These are phyloP conservation scores for Sinodicranocentrus sp. DNA, from an alignment of 2,888 invertebrate species.

Conservation along the genomic window DNA sequence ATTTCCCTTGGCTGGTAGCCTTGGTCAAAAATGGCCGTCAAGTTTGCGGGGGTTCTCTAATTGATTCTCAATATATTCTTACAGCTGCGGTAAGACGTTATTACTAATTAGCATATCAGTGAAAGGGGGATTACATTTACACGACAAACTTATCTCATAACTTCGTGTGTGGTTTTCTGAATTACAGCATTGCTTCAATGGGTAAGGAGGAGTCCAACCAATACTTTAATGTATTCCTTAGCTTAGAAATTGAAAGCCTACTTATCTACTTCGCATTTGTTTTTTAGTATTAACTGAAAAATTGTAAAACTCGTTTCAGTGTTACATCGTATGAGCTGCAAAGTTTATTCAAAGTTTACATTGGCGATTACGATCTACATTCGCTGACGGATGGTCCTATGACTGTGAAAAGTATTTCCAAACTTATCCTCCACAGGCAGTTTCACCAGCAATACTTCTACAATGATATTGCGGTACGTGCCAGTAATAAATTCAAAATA, in stretches of 20 bases:
- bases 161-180: background rate
- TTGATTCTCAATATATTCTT: slow-evolving; percentile 75
- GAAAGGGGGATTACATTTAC: too few relatives aligned
- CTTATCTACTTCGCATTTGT: background rate
- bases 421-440: slow-evolving; percentile 84
- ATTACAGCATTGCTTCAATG: slow-evolving; percentile 76
- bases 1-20: slow-evolving; percentile 73
- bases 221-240: too few relatives aligned
- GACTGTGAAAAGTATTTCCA: slow-evolving; percentile 87
- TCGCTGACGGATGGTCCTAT: slow-evolving; percentile 87
- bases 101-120: background rate
- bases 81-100: slow-evolving; percentile 73
- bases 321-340: slow-evolving; percentile 21
- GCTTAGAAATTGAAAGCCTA: too few relatives aligned
- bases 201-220: slow-evolving; percentile 76
- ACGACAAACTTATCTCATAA: too few relatives aligned
- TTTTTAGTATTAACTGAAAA: background rate
- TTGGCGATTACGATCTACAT: slow-evolving; percentile 91
- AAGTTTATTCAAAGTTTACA: slow-evolving; percentile 83
- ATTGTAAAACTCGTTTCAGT: background rate
- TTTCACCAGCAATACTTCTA: slow-evolving; percentile 72
- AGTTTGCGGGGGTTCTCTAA: slow-evolving; percentile 77
- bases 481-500: too few relatives aligned
- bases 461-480: slow-evolving; percentile 72
- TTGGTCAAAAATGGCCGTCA: slow-evolving; percentile 72